These are phyloP conservation scores for Ibidorhyncha struthersii DNA, from an alignment of 2,113 vertebrate genomes.

Conservation along the genomic window DNA sequence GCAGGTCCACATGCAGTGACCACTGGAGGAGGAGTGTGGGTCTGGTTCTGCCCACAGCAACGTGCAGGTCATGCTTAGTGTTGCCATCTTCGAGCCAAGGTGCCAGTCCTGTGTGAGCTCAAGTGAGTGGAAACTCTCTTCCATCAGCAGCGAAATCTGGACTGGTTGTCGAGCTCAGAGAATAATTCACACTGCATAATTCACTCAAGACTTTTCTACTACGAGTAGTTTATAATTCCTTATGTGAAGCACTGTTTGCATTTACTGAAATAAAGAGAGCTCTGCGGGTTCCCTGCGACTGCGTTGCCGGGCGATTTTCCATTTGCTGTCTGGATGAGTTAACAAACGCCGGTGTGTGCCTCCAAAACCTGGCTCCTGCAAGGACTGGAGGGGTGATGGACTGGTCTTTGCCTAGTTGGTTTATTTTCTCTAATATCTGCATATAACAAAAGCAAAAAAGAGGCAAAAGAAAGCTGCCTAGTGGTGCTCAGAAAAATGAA, in stretches of 20 bases:
- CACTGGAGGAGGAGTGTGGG: neutral
- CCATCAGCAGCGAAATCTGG: fast-evolving
- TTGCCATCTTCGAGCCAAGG: neutral
- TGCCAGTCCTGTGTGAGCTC: neutral
- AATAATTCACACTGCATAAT: neutral
- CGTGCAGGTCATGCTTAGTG: fast-evolving
- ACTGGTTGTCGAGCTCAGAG: fast-evolving
- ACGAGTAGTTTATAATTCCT: neutral
- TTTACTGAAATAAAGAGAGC: neutral
- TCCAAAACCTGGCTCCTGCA: neutral
- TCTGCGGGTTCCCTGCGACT: neutral
- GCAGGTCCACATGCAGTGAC: fast-evolving
- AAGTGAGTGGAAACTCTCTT: neutral
- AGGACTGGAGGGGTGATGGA: fast-evolving
- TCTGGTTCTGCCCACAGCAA: fast-evolving
- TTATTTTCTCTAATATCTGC: neutral
- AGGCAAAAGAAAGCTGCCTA: neutral
- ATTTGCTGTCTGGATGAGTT: neutral
- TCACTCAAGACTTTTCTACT: neutral
- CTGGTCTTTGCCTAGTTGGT: neutral
- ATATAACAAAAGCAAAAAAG: neutral
- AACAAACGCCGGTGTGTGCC: fast-evolving
- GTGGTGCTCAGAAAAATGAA: neutral
- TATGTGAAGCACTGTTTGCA: fast-evolving
- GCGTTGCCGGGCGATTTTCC: fast-evolving